Evolutionary conservation across 2,797 vertebrate genomes (phyloP).

Genomic region (Ambastaia sidthimunki): DNA sequence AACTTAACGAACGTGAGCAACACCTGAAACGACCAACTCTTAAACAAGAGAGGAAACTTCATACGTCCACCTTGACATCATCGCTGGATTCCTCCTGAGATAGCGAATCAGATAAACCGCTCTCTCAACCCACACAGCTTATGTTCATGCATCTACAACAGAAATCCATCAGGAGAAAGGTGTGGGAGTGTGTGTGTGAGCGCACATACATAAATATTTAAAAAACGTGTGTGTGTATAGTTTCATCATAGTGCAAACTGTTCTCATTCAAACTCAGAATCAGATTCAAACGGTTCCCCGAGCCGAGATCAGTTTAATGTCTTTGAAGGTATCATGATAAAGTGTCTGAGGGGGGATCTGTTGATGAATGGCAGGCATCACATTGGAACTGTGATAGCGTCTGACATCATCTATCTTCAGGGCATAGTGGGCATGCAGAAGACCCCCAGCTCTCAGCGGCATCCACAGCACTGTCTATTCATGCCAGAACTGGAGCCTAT

Average conservation of each 20-base stretch:
- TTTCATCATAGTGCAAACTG: not conserved
- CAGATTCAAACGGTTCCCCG: too few species aligned
- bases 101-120: not conserved
- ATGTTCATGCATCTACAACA: not conserved
- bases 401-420: constrained; percentile 23
- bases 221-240: not conserved
- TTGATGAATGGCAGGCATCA: constrained; percentile 44
- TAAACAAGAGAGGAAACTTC: constrained; percentile 11
- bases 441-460: not conserved
- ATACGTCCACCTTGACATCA: constrained; percentile 16
- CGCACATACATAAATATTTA: constrained; percentile 7
- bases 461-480: not conserved
- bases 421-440: not conserved
- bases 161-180: not conserved
- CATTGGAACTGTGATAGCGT: constrained; percentile 12
- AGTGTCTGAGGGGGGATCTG: constrained; percentile 16
- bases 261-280: not conserved
- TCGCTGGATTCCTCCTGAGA: not conserved
- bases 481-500: not conserved
- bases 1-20: constrained; percentile 11
- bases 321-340: constrained; percentile 37
- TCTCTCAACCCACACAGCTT: constrained; percentile 9
- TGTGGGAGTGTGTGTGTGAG: constrained; percentile 3
- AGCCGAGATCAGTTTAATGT: constrained; percentile 31
- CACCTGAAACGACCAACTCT: constrained; percentile 16